Conservation (phyloP, 2,888 invertebrate species). For the Pecten maximus region DNA sequence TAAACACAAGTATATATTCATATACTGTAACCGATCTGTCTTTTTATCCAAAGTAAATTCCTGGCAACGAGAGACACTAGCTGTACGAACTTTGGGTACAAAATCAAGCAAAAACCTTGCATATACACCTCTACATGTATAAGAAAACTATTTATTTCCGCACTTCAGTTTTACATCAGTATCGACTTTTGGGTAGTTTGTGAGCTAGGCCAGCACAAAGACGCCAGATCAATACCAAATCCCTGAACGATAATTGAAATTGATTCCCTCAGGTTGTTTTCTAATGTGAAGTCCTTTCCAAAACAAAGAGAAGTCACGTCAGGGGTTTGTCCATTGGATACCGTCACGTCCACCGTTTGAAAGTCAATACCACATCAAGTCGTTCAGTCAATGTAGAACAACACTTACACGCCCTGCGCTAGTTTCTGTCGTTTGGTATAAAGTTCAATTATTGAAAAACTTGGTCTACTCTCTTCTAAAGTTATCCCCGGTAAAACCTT, state of each 20-base stretch:
- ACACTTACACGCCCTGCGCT: too few species aligned
- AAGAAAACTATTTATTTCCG: not conserved
- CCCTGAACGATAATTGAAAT: conserved; percentile 32
- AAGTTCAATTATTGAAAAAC: not conserved
- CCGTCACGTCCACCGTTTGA: not conserved
- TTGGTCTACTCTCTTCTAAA: not conserved
- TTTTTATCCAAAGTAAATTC: not conserved
- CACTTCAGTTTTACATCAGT: not conserved
- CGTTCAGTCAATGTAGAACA: not conserved
- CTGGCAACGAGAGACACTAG: not conserved
- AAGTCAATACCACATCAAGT: not conserved
- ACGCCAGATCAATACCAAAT: not conserved
- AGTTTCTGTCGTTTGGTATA: not conserved
- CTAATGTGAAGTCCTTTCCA: conserved; percentile 20
- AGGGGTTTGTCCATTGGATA: not conserved
- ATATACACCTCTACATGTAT: not conserved
- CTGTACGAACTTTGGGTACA: not conserved
- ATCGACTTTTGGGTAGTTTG: not conserved
- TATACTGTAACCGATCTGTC: not conserved
- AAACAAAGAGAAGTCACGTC: not conserved
- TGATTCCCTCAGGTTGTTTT: not conserved
- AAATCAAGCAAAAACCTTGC: not conserved
- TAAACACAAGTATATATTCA: not conserved
- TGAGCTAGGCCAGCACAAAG: not conserved
- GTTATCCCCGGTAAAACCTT: not conserved